Conservation (phyloP, 2,797 vertebrate species). For the Mormyrops boulengeri region DNA sequence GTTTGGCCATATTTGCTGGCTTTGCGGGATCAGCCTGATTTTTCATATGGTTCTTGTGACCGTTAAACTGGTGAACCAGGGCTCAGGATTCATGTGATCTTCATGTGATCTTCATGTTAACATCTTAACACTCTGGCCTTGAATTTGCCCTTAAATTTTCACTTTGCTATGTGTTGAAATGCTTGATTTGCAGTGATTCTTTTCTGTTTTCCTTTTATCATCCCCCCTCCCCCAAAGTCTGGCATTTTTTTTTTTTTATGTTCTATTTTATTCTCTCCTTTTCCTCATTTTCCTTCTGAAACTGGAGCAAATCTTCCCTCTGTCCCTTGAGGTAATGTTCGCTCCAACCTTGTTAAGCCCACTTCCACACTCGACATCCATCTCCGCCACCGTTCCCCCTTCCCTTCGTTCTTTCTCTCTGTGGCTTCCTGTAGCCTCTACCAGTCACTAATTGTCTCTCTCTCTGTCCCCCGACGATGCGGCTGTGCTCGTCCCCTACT, state of each 20-base stretch:
- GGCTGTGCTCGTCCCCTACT: constrained; percentile 33
- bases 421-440: constrained; percentile 20
- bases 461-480: constrained; percentile 24
- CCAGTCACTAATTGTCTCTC: constrained; percentile 18
- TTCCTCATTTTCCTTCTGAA: constrained; percentile 29
- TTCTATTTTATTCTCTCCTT: constrained; percentile 21
- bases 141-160: neutral
- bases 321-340: constrained; percentile 54
- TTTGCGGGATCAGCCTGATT: neutral
- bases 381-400: constrained; percentile 21
- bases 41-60: neutral
- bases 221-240: constrained; percentile 32
- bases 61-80: neutral
- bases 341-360: constrained; percentile 42
- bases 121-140: neutral
- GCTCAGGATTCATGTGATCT: neutral
- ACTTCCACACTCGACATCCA: constrained; percentile 24
- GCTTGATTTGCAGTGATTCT: constrained; percentile 28
- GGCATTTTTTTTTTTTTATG: constrained; percentile 29
- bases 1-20: neutral
- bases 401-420: constrained; percentile 33
- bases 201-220: constrained; percentile 9
- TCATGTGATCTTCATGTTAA: neutral
- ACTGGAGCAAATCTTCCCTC: constrained; percentile 49
- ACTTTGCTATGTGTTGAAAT: neutral